A percentile compares a stretch with the other conserved stretches of the same genome.
Conservation (phyloP, 2,888 invertebrate species). For the Sesamia inferens region DNA sequence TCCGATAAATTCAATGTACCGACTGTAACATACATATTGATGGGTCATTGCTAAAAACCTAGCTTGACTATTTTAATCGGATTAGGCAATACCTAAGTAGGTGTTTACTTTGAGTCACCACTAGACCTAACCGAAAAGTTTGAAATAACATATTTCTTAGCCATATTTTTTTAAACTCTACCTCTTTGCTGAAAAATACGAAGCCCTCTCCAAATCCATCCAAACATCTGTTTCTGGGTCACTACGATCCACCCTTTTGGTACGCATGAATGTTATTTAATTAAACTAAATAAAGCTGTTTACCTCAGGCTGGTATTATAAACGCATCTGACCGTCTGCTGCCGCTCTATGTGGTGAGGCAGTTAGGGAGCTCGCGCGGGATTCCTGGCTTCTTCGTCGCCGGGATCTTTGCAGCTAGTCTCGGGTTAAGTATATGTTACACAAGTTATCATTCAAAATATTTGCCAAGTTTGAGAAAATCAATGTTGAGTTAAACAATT, state of each 20-base stretch:
- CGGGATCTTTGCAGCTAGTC: constrained; percentile 98
- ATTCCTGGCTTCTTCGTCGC: constrained; percentile 98
- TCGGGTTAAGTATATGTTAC: constrained; percentile 92
- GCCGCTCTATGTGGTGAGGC: constrained; percentile 96
- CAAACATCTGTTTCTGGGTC: background rate
- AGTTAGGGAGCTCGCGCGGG: constrained; percentile 93
- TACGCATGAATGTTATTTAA: constrained; percentile 1
- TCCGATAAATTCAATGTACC: background rate
- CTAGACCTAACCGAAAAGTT: background rate
- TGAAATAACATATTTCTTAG: background rate
- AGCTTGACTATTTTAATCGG: background rate
- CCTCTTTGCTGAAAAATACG: background rate
- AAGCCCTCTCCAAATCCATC: background rate
- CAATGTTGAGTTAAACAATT: constrained; percentile 15
- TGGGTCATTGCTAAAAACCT: constrained; percentile 1
- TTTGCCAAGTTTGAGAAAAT: constrained; percentile 3
- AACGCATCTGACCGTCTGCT: constrained; percentile 94
- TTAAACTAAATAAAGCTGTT: background rate
- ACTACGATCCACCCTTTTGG: background rate
- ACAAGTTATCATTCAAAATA: background rate
- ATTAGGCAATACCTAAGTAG: background rate
- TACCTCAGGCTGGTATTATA: constrained; percentile 90
- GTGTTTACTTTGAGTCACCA: background rate
- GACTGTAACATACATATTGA: background rate
- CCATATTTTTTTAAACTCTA: background rate